Conservation (phyloP, 2,797 vertebrate genomes). For the Eurystomus glaucurus region DNA sequence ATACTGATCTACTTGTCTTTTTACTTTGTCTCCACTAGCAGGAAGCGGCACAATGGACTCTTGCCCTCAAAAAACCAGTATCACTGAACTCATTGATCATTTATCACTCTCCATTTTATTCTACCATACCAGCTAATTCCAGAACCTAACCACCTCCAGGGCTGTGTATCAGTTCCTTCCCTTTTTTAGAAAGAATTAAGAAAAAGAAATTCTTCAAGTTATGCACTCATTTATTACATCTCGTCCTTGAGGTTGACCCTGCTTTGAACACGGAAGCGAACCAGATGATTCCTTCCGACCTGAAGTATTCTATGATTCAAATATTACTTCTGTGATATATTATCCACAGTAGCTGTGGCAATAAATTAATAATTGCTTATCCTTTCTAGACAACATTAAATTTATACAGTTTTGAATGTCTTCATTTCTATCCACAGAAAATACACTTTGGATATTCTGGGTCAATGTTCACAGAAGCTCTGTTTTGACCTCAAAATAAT, state of each 20-base stretch:
- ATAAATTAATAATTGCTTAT: conserved; percentile 55
- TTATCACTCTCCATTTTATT: not conserved
- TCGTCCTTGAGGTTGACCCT: not conserved
- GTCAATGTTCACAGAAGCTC: not conserved
- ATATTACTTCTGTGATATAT: not conserved
- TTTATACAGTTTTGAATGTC: not conserved
- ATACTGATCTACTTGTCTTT: not conserved
- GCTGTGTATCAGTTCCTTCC: not conserved
- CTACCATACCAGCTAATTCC: not conserved
- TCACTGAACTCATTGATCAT: not conserved
- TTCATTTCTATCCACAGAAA: not conserved
- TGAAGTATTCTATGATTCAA: not conserved
- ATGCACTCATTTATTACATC: not conserved
- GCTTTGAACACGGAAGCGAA: not conserved
- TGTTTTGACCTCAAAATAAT: conserved; percentile 41
- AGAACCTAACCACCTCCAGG: not conserved
- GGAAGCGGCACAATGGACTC: not conserved
- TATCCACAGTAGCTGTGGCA: conserved; percentile 7
- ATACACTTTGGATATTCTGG: not conserved
- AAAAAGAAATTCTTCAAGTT: not conserved
- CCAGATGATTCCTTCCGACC: not conserved
- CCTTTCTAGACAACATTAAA: conserved; percentile 21
- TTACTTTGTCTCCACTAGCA: not conserved
- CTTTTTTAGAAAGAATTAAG: not conserved
- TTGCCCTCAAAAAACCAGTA: not conserved